These are phyloP conservation scores for Gibbula magus DNA, from an alignment of 2,888 invertebrate species.

Conservation along the genomic window DNA sequence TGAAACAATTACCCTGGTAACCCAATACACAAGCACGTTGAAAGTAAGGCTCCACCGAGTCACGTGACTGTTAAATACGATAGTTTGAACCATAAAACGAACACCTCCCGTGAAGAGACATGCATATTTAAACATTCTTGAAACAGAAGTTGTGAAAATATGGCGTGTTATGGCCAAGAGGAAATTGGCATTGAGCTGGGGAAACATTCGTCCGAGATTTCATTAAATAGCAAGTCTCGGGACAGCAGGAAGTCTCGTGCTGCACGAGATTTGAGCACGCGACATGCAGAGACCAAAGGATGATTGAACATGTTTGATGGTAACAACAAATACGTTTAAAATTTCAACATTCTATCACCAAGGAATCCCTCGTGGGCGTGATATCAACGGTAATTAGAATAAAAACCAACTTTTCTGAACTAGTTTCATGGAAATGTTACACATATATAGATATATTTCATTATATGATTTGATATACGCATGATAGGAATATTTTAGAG, in stretches of 20 bases:
- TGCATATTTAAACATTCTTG: neutral
- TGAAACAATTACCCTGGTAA: no score
- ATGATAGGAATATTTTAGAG: no score
- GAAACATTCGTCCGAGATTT: constrained; percentile 5
- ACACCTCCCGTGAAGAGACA: neutral
- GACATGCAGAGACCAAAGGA: neutral
- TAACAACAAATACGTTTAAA: no score
- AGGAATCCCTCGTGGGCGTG: no score
- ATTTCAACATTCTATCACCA: no score
- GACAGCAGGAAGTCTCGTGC: neutral
- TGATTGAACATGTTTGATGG: no score
- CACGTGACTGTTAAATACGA: neutral
- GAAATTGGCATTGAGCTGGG: neutral
- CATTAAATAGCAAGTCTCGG: neutral
- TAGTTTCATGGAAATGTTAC: no score
- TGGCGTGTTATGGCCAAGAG: neutral
- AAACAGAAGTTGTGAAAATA: constrained; percentile 9
- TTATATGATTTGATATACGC: no score
- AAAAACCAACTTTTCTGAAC: no score
- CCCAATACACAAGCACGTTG: no score
- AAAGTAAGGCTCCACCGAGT: neutral
- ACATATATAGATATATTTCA: no score
- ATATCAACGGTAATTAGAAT: no score
- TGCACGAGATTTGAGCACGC: constrained; percentile 1
- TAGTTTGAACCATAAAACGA: neutral